Conservation (phyloP, 2,888 invertebrate genomes). For the Thera obeliscata region DNA sequence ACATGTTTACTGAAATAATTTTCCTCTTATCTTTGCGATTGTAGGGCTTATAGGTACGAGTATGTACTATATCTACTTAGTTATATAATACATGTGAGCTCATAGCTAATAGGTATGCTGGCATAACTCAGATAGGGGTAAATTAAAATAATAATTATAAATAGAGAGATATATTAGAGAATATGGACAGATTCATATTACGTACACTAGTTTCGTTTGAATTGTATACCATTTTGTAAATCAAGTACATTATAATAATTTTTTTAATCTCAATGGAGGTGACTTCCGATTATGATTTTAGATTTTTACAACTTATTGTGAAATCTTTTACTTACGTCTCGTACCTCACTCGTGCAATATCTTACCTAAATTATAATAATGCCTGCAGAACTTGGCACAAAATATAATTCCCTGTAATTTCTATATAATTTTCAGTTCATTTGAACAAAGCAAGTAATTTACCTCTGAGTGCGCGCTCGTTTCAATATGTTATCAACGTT, state of each 20-base stretch:
- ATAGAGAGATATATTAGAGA: too few relatives aligned
- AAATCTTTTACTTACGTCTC: too few relatives aligned
- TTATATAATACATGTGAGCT: neutral
- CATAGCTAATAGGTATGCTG: neutral
- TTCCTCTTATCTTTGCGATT: conserved; percentile 9
- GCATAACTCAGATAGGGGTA: too few relatives aligned
- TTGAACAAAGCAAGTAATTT: conserved; percentile 23
- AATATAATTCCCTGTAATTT: neutral
- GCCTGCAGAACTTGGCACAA: neutral
- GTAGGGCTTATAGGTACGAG: neutral
- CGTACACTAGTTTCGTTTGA: too few relatives aligned
- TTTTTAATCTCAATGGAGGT: too few relatives aligned
- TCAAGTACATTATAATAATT: too few relatives aligned
- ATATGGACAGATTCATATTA: too few relatives aligned
- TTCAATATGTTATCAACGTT: conserved; percentile 51
- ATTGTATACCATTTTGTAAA: too few relatives aligned
- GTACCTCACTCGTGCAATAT: too few relatives aligned
- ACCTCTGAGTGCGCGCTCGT: conserved; percentile 35
- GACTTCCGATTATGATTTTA: too few relatives aligned
- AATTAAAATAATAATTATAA: too few relatives aligned
- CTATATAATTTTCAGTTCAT: conserved; percentile 11
- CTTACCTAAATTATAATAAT: neutral
- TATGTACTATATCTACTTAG: neutral
- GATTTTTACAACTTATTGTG: too few relatives aligned
- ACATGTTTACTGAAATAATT: conserved; percentile 15